Base-by-base conservation (phyloP, 2,888 invertebrate species). In the Boloria selene region DNA sequence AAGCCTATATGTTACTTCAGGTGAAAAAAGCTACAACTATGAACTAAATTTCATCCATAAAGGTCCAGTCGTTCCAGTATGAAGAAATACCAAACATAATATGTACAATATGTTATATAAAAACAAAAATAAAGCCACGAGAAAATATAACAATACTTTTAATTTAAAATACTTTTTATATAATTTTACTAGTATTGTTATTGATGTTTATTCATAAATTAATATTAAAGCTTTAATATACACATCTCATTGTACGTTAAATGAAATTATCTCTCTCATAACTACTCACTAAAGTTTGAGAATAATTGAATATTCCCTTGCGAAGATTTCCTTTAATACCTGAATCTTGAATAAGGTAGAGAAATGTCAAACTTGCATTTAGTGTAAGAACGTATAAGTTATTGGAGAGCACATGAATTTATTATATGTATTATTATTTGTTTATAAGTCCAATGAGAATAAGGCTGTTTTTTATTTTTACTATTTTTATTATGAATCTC, bases 291-390 rank as follows among this genome's bases (percentile, higher is more conserved):
- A 13, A 42, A 55, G 54, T 13, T 55, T n/a, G 16, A 38, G 44
- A 51, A 61, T 64, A 64, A 66, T 67, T 66, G 50, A 64, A 67
- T 56, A 64, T 64, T 52, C 31, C 51, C 61, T 66, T 66, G 69
- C 64, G 66, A 66, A 56, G 18, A 26, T 49, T 42, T 18, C 44
- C 18, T 62, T 55, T 53, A 60, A 63, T 52, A 55, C 56, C 18
- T 47, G 51, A 54, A 54, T 44, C 56, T 54, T 51, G 42, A 50
- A 55, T 55, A 50, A 42, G 13, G 14, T 50, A 45, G 26, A 26
- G 53, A 61, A 53, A 45, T 59, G 47, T 59, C 49, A 13, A 59
- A 49, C 26, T 59, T 49, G 17, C 44, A n/a, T 59, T 59, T 49
- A 31, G 49, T 14, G 31, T 26, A 22, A 45, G 22, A 22, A 22